phyloP scores from a whole-genome alignment of 2,113 vertebrate species.

The Garra rufa region DNA sequence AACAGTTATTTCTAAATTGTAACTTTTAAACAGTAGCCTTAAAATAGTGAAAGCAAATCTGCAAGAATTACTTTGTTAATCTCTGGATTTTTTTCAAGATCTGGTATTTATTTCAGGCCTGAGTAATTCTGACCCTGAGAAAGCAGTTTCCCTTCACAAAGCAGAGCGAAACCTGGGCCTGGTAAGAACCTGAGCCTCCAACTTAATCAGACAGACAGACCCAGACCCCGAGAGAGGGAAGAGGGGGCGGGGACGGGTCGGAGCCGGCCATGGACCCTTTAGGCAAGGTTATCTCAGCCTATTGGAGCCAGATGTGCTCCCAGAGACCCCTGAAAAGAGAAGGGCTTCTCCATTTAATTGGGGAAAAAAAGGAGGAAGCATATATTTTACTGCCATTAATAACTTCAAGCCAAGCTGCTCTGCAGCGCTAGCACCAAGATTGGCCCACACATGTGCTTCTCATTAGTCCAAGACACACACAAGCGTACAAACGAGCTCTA shows the following conservation, averaged over 20 bases:
- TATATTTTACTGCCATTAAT: slow-evolving; percentile 98
- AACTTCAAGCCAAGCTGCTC: slow-evolving; percentile 87
- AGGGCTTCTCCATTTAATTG: slow-evolving; percentile 88
- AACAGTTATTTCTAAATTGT: too few relatives aligned
- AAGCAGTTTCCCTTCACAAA: slow-evolving; percentile 32
- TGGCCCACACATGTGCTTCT: slow-evolving; percentile 87
- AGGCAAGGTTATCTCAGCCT: slow-evolving; percentile 82
- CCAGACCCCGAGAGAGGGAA: slow-evolving; percentile 27
- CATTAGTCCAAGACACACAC: slow-evolving; percentile 77
- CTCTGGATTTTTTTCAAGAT: background rate
- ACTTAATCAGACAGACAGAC: slow-evolving; percentile 51
- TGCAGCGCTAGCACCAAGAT: slow-evolving; percentile 76
- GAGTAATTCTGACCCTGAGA: slow-evolving; percentile 11
- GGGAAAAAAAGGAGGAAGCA: slow-evolving; percentile 92
- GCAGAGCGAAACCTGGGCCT: background rate
- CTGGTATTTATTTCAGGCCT: background rate
- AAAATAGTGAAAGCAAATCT: background rate
- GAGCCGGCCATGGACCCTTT: slow-evolving; percentile 53
- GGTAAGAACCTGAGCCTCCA: slow-evolving; percentile 39
- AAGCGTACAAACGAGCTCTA: slow-evolving; percentile 51
- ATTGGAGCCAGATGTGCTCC: slow-evolving; percentile 89
- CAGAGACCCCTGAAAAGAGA: slow-evolving; percentile 75
- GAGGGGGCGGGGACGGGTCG: slow-evolving; percentile 49
- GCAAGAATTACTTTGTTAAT: background rate
- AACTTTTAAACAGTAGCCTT: background rate